Evolutionary conservation across 2,888 invertebrate genomes (phyloP).

Genomic region (Aproaerema taeniolella): DNA sequence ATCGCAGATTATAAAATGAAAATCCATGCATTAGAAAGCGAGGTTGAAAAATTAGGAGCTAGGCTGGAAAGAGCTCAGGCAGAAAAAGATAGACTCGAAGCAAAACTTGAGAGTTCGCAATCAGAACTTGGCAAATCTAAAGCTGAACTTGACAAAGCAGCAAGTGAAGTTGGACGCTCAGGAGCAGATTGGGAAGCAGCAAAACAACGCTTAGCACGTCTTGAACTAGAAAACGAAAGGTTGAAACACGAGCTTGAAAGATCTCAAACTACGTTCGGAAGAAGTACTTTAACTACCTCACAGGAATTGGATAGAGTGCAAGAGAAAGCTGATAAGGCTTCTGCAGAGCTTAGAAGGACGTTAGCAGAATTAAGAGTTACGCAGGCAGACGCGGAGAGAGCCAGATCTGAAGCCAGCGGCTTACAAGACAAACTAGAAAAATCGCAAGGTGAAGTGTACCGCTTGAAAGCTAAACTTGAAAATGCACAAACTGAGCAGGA

Average conservation of each 20-base stretch:
- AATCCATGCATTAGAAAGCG: conserved; percentile 92
- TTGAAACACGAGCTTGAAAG: conserved; percentile 90
- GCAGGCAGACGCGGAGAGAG: conserved; percentile 93
- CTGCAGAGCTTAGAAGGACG: conserved; percentile 90
- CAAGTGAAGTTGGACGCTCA: conserved; percentile 91
- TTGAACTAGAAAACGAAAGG: conserved; percentile 94
- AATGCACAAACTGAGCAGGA: conserved; percentile 97
- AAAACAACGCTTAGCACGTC: conserved; percentile 87
- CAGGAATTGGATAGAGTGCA: conserved; percentile 90
- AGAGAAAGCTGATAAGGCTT: conserved; percentile 90
- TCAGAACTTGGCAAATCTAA: conserved; percentile 96
- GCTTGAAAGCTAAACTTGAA: conserved; percentile 94
- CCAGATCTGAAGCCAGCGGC: conserved; percentile 87
- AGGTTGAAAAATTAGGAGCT: conserved; percentile 92
- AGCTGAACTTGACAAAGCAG: conserved; percentile 94
- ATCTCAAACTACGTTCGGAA: conserved; percentile 89
- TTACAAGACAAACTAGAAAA: conserved; percentile 95
- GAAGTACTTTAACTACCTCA: conserved; percentile 87
- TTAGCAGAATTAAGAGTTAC: conserved; percentile 94
- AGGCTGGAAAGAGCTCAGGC: conserved; percentile 92
- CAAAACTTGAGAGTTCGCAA: conserved; percentile 94
- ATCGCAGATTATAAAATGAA: conserved; percentile 97
- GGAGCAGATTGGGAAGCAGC: conserved; percentile 94
- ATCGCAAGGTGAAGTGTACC: conserved; percentile 96
- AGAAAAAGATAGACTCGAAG: conserved; percentile 93